A percentile compares a stretch with the other conserved stretches of the same genome.
Evolutionary conservation across 2,797 vertebrate genomes (phyloP).

Genomic region (Malurus leucopterus): DNA sequence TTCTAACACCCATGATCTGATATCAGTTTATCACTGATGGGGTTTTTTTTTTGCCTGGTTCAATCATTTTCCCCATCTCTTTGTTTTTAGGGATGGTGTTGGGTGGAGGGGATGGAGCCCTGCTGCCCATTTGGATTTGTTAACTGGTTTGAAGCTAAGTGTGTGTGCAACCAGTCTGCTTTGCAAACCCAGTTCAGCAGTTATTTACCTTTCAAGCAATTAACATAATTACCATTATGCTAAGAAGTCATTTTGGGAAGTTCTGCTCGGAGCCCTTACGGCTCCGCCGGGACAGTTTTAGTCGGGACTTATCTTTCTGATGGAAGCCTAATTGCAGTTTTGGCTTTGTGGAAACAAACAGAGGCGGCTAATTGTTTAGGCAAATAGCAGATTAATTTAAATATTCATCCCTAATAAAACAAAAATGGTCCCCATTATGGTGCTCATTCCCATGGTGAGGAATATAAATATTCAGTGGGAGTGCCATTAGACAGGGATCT

Average conservation of each 20-base stretch:
- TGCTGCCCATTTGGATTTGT: slow-evolving; percentile 5
- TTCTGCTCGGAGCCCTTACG: slow-evolving; percentile 71
- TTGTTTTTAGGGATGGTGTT: rapidly evolving
- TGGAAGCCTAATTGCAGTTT: slow-evolving; percentile 82
- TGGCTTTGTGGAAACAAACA: slow-evolving; percentile 78
- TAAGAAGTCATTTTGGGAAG: slow-evolving; percentile 79
- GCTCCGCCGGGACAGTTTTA: slow-evolving; percentile 76
- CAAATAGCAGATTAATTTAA: slow-evolving; percentile 86
- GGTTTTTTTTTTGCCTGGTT: background rate
- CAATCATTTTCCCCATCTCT: background rate
- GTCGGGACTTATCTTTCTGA: slow-evolving; percentile 78
- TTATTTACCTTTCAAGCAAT: slow-evolving; percentile 84
- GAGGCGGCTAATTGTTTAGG: slow-evolving; percentile 82
- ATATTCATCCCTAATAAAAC: slow-evolving; percentile 84
- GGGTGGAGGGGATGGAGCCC: background rate
- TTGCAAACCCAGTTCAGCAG: slow-evolving; percentile 70
- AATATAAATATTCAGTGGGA: slow-evolving; percentile 78
- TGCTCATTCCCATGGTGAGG: slow-evolving; percentile 72
- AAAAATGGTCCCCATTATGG: slow-evolving; percentile 80
- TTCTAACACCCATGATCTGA: background rate
- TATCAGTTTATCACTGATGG: rapidly evolving
- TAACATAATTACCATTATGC: slow-evolving; percentile 79
- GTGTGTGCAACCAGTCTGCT: background rate
- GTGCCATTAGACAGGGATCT: slow-evolving; percentile 77
- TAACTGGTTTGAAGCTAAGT: slow-evolving; percentile 40